Conservation (phyloP, 2,113 vertebrate species). For the Dunckerocampus dactyliophorus region DNA sequence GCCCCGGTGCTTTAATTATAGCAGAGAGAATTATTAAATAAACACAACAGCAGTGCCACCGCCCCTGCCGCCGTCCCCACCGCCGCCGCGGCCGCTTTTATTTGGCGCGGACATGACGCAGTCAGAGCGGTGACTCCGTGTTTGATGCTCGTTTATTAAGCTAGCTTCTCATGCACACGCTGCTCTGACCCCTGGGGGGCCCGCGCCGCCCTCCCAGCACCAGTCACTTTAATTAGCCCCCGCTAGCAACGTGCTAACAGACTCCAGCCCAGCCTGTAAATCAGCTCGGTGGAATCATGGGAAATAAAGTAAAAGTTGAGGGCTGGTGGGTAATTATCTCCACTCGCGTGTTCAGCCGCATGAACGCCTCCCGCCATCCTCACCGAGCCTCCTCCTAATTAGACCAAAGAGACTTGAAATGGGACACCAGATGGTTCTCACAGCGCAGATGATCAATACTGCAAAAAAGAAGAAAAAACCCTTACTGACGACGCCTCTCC, state of each 20-base stretch:
- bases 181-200: slow-evolving; percentile 88
- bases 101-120: slow-evolving; percentile 81
- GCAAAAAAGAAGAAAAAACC: not conserved
- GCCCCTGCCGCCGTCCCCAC: slow-evolving; percentile 22
- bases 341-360: slow-evolving; percentile 48
- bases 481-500: not conserved
- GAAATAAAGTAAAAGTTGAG: slow-evolving; percentile 73
- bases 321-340: slow-evolving; percentile 58
- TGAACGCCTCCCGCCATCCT: slow-evolving; percentile 58
- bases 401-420: slow-evolving; percentile 55
- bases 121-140: slow-evolving; percentile 66
- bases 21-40: slow-evolving; percentile 73
- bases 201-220: slow-evolving; percentile 83
- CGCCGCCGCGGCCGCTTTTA: slow-evolving; percentile 68
- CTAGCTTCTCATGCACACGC: slow-evolving; percentile 85
- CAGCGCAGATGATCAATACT: slow-evolving; percentile 72
- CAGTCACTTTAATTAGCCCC: slow-evolving; percentile 98
- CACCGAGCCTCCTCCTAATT: slow-evolving; percentile 59
- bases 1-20: slow-evolving; percentile 77
- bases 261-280: slow-evolving; percentile 77
- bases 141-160: slow-evolving; percentile 97
- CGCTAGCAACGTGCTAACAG: slow-evolving; percentile 91
- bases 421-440: slow-evolving; percentile 69
- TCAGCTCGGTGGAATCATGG: slow-evolving; percentile 71
- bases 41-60: slow-evolving; percentile 42